Evolutionary conservation across 2,888 invertebrate species (phyloP), one percentile per base, ranked within the genome.

Genomic region (Pyrgus malvae): DNA sequence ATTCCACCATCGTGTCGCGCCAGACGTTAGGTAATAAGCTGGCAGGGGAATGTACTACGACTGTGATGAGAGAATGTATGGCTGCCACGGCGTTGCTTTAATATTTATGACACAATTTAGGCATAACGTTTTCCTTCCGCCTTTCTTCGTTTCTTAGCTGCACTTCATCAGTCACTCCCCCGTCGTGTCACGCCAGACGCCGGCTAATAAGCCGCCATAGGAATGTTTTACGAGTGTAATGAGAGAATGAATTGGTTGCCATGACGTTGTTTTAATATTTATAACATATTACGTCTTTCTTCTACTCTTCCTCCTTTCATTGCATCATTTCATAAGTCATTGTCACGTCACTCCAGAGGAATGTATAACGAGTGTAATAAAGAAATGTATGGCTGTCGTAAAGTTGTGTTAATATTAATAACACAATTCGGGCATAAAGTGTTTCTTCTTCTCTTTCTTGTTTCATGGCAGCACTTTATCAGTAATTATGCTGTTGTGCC

Each of bases 151-250:
- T 53, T 37, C 27, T 27, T 51, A 37, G 38, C 33, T 4, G 29
- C 37, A 45, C 53, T 53, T 38, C 51, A 53, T 53, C 51, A 53
- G 51, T 53, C 44, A 45, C n/a, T 53, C 51, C 51, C 51, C 53
- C 17, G 53, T 38, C 53, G 53, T 19, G 37, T 23, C 33, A 17
- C 21, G 14, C 38, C 51, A 53, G 53, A 53, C 53, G 27, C 37
- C 42, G 21, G 38, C 38, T 38, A 38, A 38, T 38, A 19, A 38
- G 38, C 46, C 11, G 25, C 46, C 35, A 16, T 35, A 48, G 35
- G 25, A 48, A 37, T 48, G 14, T 48, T 48, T 48, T 37, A 48
- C 46, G 46, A 48, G 46, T 12, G 9, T 37, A 48, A 48, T 48
- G 46, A 48, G 23, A n/a, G n/a, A n/a, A n/a, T n/a, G n/a, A n/a